phyloP scores from a whole-genome alignment of 92 coral and sea anemone species.

The Pocillopora grandis region DNA sequence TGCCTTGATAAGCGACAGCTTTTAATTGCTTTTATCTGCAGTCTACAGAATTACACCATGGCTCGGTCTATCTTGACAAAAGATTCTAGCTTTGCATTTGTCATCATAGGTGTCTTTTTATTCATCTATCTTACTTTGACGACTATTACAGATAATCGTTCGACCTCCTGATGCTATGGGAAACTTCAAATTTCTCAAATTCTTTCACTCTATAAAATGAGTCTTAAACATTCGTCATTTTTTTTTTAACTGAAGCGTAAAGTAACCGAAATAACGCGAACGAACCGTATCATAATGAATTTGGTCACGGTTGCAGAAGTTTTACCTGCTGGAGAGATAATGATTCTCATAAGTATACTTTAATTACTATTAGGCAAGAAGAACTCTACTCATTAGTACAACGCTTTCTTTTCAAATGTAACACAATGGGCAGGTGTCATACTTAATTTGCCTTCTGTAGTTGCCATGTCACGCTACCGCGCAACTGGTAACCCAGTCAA shows the following conservation, averaged over 20 bases:
- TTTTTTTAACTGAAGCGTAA: too few species aligned
- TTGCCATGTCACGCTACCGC: constrained; percentile 12
- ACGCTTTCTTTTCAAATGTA: neutral
- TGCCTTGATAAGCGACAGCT: constrained; percentile 38
- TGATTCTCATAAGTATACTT: neutral
- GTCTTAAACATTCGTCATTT: too few species aligned
- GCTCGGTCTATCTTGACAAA: constrained; percentile 33
- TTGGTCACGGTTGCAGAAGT: neutral
- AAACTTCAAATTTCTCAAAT: neutral
- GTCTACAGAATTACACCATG: neutral
- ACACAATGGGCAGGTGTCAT: neutral
- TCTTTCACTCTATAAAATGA: neutral
- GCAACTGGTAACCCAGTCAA: neutral
- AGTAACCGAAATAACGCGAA: too few species aligned
- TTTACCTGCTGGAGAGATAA: neutral
- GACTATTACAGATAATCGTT: neutral
- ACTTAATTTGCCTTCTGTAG: neutral
- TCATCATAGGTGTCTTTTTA: neutral
- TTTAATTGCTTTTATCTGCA: constrained; percentile 29
- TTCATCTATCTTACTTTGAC: neutral
- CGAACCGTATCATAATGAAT: neutral
- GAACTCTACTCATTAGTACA: too few species aligned
- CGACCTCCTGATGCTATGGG: neutral
- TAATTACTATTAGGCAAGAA: too few species aligned
- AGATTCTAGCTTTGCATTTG: too few species aligned